These are phyloP conservation scores for Anthoscopus minutus DNA, from an alignment of 2,113 vertebrate genomes.

Conservation along the genomic window DNA sequence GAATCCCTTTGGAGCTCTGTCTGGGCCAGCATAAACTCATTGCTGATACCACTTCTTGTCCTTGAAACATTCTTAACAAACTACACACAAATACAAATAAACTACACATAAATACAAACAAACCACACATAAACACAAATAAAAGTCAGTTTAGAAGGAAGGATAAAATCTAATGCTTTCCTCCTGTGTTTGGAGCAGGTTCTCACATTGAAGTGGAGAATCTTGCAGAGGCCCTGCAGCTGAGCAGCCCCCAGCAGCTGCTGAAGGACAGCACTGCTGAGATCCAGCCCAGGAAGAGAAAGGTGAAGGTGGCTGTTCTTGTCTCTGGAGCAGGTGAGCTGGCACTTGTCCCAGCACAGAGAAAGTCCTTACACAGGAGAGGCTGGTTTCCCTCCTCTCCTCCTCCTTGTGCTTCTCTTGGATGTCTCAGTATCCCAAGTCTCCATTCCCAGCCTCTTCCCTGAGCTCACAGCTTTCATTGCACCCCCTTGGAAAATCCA, in stretches of 20 bases:
- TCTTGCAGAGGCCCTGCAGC: constrained; percentile 49
- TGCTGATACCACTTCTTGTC: neutral
- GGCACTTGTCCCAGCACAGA: neutral
- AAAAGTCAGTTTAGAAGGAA: neutral
- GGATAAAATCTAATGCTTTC: neutral
- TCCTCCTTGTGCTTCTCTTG: neutral
- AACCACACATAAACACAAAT: no score
- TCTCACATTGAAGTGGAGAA: constrained; percentile 36
- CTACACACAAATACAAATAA: no score
- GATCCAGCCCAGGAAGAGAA: constrained; percentile 20
- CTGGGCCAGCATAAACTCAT: neutral
- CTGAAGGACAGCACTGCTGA: neutral
- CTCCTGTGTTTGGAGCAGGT: neutral
- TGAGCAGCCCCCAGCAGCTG: constrained; percentile 18
- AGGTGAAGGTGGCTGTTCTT: constrained; percentile 80
- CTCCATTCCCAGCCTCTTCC: neutral
- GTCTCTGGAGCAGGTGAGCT: constrained; percentile 83
- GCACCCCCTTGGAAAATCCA: neutral
- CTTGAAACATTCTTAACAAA: neutral
- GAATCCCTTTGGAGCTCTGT: neutral
- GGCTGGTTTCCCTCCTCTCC: neutral
- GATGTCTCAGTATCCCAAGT: neutral
- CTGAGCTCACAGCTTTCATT: neutral
- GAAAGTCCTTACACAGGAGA: neutral
- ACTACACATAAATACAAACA: no score